These are phyloP conservation scores for Triplophysa yarkandensis DNA, from an alignment of 2,797 vertebrate species.

Conservation along the genomic window DNA sequence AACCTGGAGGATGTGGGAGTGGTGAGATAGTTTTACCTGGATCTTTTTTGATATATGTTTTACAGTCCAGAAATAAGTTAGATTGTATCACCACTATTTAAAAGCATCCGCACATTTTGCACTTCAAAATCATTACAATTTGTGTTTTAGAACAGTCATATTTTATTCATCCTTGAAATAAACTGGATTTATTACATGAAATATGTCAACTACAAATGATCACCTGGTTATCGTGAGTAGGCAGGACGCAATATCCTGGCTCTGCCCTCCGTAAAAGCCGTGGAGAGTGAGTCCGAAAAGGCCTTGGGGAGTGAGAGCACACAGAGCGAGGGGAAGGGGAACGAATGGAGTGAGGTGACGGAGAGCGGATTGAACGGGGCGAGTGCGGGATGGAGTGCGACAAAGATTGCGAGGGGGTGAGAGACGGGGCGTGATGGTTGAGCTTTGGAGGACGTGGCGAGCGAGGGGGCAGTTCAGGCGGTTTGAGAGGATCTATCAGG, in stretches of 20 bases:
- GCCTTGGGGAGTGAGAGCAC: constrained; percentile 74
- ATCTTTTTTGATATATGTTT: too few relatives aligned
- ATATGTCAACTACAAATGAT: background rate
- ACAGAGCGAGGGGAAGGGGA: constrained; percentile 75
- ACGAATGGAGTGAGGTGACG: constrained; percentile 69
- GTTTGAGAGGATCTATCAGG: constrained; percentile 69
- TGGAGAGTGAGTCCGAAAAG: constrained; percentile 73
- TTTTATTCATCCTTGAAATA: too few relatives aligned
- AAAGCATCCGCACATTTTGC: too few relatives aligned
- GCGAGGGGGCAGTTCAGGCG: constrained; percentile 74
- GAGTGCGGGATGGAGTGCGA: constrained; percentile 69
- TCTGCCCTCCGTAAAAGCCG: constrained; percentile 68
- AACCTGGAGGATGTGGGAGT: constrained; percentile 58
- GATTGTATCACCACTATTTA: too few relatives aligned
- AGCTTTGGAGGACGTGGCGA: constrained; percentile 72
- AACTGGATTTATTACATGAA: background rate
- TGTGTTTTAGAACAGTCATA: too few relatives aligned
- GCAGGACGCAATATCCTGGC: constrained; percentile 72
- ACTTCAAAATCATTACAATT: too few relatives aligned
- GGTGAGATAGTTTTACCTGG: background rate
- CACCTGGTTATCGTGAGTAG: constrained; percentile 76
- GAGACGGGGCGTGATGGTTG: constrained; percentile 73
- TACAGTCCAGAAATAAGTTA: too few relatives aligned
- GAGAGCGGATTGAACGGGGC: constrained; percentile 71
- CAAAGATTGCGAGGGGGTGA: constrained; percentile 60